Conservation (phyloP, 1,140 invertebrate genomes). For the Lasaia peninsularis region DNA sequence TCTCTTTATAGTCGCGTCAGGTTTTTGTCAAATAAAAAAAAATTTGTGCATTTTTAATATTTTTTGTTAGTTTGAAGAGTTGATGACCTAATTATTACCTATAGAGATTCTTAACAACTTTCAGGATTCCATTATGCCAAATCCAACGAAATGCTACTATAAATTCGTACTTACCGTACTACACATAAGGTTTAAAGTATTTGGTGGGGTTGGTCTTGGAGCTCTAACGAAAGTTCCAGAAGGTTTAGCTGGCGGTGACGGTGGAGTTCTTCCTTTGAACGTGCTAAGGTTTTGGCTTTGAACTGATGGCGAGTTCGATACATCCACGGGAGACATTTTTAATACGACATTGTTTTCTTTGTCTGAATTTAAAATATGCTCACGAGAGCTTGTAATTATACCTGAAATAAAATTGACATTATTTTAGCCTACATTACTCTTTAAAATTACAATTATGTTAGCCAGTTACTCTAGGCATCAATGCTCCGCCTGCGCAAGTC, state of each 20-base stretch:
- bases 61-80: no score
- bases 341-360: conserved; percentile 85
- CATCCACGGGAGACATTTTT: conserved; percentile 84
- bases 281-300: conserved; percentile 77
- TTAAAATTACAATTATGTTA: no score
- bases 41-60: no score
- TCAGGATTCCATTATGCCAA: no score
- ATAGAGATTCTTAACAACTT: conserved; percentile 10
- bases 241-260: conserved; percentile 72
- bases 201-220: conserved; percentile 88
- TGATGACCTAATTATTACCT: no score
- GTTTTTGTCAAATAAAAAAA: no score
- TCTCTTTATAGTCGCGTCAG: no score
- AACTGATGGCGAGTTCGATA: conserved; percentile 58
- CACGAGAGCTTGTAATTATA: conserved; percentile 52
- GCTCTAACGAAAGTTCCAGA: conserved; percentile 75
- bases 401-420: conserved; percentile 45
- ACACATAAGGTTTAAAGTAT: conserved; percentile 85
- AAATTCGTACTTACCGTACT: conserved; percentile 67
- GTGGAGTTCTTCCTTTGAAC: conserved; percentile 78
- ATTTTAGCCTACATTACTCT: no score
- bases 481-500: no score
- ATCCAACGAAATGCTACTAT: no score
- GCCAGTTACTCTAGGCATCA: no score
- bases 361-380: conserved; percentile 72